Base-by-base conservation (phyloP, 2,113 vertebrate genomes). In the Mesoclemmys tuberculata region DNA sequence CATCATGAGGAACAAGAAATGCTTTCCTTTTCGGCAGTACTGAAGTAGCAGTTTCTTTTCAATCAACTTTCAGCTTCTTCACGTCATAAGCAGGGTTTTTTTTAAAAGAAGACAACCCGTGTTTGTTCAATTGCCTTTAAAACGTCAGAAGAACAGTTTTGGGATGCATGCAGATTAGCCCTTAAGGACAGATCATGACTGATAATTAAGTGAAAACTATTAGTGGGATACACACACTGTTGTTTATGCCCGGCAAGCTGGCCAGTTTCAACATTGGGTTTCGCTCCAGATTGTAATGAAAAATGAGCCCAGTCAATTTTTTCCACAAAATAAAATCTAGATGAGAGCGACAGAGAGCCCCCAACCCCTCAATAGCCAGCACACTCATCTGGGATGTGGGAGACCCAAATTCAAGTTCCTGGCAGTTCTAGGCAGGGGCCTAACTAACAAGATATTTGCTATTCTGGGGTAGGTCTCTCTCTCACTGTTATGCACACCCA, bases 1-100 rank as follows among this genome's bases (percentile, higher is more conserved):
- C 3, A 31, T 14, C 5, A 0, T 8, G 56, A 24, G 1, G 38
- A 31, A 41, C 6, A 7, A 85, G 52, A 77, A 85, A 52, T 4
- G 9, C 31, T 56, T 49, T 61, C 19, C 1, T 48, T 64, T 2
- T 9, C 24, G 31, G 54, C 54, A 35, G 14, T 0, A 0, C 10
- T 49, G 48, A 55, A 77, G 54, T 78, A 49, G 1, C 0, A 64
- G 52, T 41, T 68, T 46, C 52, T 44, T 52, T 8, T 35, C 79
- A 80, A 29, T 31, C n/a, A 52, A 38, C 24, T 46, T 74, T 21
- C 29, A 84, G 10, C n/a, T 83, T 10, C 46, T 21, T n/a, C 55
- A 11, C 3, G 49, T 74, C 8, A 35, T 0, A 64, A 48, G 83
- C 55, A 44, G 56, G 21, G 13, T 35, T 18, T 1, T 0, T 58